These are phyloP conservation scores for Acanthosepion lycidas DNA, from an alignment of 2,888 invertebrate species.

Conservation along the genomic window DNA sequence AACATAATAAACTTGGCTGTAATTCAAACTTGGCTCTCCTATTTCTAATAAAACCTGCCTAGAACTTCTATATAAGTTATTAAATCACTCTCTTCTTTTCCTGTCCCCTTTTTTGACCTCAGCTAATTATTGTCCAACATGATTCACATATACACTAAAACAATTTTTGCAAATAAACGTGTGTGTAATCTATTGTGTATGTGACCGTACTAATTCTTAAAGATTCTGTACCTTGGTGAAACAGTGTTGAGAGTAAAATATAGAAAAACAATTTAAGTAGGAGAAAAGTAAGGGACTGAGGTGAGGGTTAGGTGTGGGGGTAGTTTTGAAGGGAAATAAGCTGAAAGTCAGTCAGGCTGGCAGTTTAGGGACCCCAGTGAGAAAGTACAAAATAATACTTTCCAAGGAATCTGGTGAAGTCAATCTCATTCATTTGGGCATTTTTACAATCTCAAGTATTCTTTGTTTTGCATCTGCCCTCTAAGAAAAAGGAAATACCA, in stretches of 20 bases:
- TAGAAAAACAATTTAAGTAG: background rate
- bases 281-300: background rate
- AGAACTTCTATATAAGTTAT: no score
- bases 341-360: background rate
- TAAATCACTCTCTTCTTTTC: background rate
- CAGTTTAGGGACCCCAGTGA: background rate
- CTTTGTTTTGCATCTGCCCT: conserved; percentile 9
- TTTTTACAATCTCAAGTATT: background rate
- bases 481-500: conserved; percentile 33
- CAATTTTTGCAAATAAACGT: no score
- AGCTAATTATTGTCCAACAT: no score
- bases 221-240: background rate
- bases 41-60: no score
- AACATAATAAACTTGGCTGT: no score
- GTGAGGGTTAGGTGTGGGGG: background rate
- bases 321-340: background rate
- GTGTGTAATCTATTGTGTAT: background rate
- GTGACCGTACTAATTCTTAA: background rate
- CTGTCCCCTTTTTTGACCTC: background rate
- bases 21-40: no score
- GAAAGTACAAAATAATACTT: conserved; percentile 33
- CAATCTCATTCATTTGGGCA: conserved; percentile 33
- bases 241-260: background rate
- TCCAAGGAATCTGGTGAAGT: background rate
- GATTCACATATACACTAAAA: no score